phyloP scores from a whole-genome alignment of 2,113 vertebrate genomes.

The Coracopsis vasa region DNA sequence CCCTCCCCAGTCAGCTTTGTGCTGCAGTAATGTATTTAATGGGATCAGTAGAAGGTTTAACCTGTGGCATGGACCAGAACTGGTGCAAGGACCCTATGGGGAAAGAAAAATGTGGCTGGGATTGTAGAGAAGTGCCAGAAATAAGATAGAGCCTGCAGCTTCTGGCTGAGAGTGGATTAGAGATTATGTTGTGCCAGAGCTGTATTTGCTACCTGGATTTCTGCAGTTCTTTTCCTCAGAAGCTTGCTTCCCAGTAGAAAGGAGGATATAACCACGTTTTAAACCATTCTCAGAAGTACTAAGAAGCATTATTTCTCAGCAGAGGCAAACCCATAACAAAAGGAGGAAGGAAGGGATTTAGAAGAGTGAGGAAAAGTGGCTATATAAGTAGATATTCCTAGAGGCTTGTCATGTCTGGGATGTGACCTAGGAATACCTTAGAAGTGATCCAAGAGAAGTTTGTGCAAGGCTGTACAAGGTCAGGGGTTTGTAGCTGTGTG shows the following conservation, averaged over 20 bases:
- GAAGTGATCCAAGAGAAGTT: background rate
- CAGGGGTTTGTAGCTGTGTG: background rate
- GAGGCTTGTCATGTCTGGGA: background rate
- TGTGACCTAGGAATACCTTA: conserved; percentile 6
- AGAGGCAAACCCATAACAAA: background rate
- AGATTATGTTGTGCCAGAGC: background rate
- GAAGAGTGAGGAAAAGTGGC: background rate
- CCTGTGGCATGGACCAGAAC: background rate
- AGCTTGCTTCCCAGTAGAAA: background rate
- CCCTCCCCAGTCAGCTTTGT: background rate
- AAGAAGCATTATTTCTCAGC: background rate
- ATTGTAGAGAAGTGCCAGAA: background rate
- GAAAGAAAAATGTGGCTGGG: background rate
- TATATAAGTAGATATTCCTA: background rate
- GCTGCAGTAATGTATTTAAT: background rate
- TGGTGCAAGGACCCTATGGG: background rate
- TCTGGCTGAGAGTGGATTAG: background rate
- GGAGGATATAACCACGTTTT: background rate
- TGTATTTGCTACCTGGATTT: background rate
- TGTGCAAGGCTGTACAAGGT: background rate
- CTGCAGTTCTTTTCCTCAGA: background rate
- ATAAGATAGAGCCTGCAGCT: background rate
- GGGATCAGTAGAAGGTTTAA: background rate
- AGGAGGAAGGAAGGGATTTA: conserved; percentile 39
- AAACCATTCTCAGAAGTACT: background rate